Percentiles rank a stretch among this genome's conserved stretches.
Evolutionary conservation across 37 sponge, comb jelly and placozoan genomes (phyloP).

Genomic region (Sycon ciliatum): DNA sequence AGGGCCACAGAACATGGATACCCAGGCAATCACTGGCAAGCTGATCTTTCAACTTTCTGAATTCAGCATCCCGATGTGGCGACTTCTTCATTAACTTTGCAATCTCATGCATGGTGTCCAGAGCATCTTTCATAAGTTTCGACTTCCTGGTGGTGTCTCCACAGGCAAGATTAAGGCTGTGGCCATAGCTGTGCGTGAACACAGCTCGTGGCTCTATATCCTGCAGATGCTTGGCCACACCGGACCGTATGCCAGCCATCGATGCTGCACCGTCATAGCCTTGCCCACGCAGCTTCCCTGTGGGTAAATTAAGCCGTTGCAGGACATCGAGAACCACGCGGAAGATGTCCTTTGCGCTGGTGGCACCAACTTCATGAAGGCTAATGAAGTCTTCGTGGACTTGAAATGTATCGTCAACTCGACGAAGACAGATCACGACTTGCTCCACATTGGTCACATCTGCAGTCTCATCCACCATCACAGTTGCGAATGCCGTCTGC

Average conservation of each 20-base stretch:
- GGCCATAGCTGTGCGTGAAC: slow-evolving; percentile 43
- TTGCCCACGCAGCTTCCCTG: slow-evolving; percentile 41
- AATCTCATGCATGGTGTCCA: neutral
- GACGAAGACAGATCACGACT: slow-evolving; percentile 43
- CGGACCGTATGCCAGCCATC: slow-evolving; percentile 29
- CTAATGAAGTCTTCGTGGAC: slow-evolving; percentile 37
- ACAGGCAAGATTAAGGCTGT: slow-evolving; percentile 29
- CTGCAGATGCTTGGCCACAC: slow-evolving; percentile 23
- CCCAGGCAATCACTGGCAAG: slow-evolving; percentile 19
- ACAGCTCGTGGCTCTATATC: slow-evolving; percentile 40
- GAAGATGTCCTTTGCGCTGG: slow-evolving; percentile 11
- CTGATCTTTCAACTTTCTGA: slow-evolving; percentile 25
- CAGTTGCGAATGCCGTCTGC: slow-evolving; percentile 14
- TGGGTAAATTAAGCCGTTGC: slow-evolving; percentile 29
- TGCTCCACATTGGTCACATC: slow-evolving; percentile 54
- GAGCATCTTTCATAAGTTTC: neutral
- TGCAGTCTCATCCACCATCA: slow-evolving; percentile 61
- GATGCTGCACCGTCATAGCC: slow-evolving; percentile 47
- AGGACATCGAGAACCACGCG: slow-evolving; percentile 32
- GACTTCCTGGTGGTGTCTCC: neutral
- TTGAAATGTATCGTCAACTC: slow-evolving; percentile 34
- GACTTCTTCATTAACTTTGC: slow-evolving; percentile 28
- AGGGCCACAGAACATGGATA: slow-evolving; percentile 17
- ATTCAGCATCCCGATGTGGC: slow-evolving; percentile 29
- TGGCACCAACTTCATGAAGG: slow-evolving; percentile 17